Evolutionary conservation across 2,113 vertebrate species (phyloP).

Genomic region (Antidorcas marsupialis): DNA sequence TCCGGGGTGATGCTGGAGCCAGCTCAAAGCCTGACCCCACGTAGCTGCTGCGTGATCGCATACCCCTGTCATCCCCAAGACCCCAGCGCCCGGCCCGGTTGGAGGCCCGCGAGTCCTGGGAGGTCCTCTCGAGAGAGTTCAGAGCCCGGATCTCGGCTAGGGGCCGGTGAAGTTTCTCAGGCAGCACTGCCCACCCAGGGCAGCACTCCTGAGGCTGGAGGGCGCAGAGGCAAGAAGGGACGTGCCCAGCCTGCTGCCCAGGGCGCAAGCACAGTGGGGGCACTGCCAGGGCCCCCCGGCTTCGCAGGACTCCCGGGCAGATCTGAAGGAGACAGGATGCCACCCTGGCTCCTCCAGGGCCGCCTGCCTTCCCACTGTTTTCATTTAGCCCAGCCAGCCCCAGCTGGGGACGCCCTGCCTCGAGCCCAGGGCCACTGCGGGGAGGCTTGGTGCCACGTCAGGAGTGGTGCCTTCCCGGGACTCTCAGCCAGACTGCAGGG

Average conservation of each 20-base stretch:
- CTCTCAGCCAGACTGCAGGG: not conserved
- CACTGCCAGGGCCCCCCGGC: not conserved
- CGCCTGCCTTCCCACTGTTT: not conserved
- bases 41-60: fast-evolving
- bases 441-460: not conserved
- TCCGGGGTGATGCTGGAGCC: too few species aligned
- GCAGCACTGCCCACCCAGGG: not conserved
- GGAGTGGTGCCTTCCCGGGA: fast-evolving
- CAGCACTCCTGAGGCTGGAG: not conserved
- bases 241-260: fast-evolving
- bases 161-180: fast-evolving
- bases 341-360: not conserved
- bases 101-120: not conserved
- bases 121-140: not conserved
- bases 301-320: fast-evolving
- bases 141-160: not conserved
- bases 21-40: not conserved
- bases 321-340: not conserved
- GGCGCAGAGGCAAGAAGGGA: not conserved
- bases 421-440: fast-evolving
- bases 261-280: not conserved
- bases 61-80: fast-evolving
- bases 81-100: fast-evolving
- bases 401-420: not conserved
- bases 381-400: not conserved